A percentile compares a stretch with the other conserved stretches of the same genome.
These are phyloP conservation scores for Oeneis ivallda DNA, from an alignment of 2,888 invertebrate genomes.

Conservation along the genomic window DNA sequence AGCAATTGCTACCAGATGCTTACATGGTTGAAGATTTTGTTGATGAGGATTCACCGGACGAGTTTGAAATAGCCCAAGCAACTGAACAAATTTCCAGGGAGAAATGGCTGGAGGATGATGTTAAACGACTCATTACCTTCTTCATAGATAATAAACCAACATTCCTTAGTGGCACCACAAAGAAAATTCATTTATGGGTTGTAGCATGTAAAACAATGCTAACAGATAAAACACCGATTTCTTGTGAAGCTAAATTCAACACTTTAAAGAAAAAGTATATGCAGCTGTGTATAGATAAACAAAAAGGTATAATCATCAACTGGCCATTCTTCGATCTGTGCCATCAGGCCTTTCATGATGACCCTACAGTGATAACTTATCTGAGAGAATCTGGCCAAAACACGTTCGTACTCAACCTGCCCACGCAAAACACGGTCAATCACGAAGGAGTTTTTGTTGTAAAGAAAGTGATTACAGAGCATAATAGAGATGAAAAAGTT, in stretches of 20 bases:
- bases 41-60: conserved; percentile 44
- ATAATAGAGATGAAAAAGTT: conserved; percentile 54
- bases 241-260: conserved; percentile 60
- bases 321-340: conserved; percentile 63
- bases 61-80: conserved; percentile 38
- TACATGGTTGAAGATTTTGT: conserved; percentile 46
- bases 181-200: conserved; percentile 65
- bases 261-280: conserved; percentile 57
- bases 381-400: conserved; percentile 34
- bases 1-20: conserved; percentile 40
- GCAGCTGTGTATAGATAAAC: conserved; percentile 49
- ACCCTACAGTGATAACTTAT: conserved; percentile 42
- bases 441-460: conserved; percentile 49
- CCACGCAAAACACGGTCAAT: conserved; percentile 33
- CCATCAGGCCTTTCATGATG: conserved; percentile 66
- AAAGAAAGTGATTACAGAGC: conserved; percentile 48
- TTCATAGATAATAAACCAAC: conserved; percentile 70
- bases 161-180: conserved; percentile 57
- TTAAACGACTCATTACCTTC: conserved; percentile 62
- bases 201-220: conserved; percentile 73
- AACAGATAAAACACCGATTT: conserved; percentile 52
- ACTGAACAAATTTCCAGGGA: conserved; percentile 42
- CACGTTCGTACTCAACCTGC: conserved; percentile 29
- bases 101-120: conserved; percentile 63
- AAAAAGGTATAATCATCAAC: conserved; percentile 49